Conservation (phyloP, 1,140 invertebrate species). For the Halictus rubicundus region DNA sequence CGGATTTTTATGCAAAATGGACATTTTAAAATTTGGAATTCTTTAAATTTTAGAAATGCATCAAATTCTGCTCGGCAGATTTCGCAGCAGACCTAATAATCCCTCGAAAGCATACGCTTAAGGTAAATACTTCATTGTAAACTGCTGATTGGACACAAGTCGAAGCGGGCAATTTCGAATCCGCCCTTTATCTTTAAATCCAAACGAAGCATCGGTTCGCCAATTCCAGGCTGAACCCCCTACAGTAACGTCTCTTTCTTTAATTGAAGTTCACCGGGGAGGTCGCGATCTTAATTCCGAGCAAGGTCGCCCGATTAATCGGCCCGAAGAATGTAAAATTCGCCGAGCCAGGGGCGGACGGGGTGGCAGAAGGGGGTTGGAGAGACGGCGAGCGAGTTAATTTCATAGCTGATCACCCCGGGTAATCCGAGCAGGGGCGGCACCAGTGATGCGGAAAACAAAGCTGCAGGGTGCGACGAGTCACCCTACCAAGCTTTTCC, state of each 20-base stretch:
- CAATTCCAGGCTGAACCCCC: not conserved
- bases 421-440: slow-evolving; percentile 76
- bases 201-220: not conserved
- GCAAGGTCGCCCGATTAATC: slow-evolving; percentile 30
- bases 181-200: not conserved
- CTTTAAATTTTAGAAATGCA: too few relatives aligned
- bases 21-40: too few relatives aligned
- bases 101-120: too few relatives aligned
- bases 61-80: too few relatives aligned
- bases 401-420: slow-evolving; percentile 81
- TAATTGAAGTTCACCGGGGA: not conserved
- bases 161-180: too few relatives aligned
- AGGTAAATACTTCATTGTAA: too few relatives aligned
- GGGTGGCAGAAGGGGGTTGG: not conserved
- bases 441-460: slow-evolving; percentile 78
- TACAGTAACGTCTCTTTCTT: not conserved
- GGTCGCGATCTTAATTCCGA: slow-evolving; percentile 9
- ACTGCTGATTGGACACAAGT: too few relatives aligned
- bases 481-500: slow-evolving; percentile 71
- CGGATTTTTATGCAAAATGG: too few relatives aligned
- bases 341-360: not conserved
- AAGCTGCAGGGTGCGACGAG: slow-evolving; percentile 74
- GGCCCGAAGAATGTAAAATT: slow-evolving; percentile 39
- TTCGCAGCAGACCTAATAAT: too few relatives aligned
- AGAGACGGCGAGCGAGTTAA: slow-evolving; percentile 73